Percentiles rank a stretch among this genome's conserved stretches.
Evolutionary conservation across 2,113 vertebrate genomes (phyloP).

Genomic region (Polypterus senegalus): DNA sequence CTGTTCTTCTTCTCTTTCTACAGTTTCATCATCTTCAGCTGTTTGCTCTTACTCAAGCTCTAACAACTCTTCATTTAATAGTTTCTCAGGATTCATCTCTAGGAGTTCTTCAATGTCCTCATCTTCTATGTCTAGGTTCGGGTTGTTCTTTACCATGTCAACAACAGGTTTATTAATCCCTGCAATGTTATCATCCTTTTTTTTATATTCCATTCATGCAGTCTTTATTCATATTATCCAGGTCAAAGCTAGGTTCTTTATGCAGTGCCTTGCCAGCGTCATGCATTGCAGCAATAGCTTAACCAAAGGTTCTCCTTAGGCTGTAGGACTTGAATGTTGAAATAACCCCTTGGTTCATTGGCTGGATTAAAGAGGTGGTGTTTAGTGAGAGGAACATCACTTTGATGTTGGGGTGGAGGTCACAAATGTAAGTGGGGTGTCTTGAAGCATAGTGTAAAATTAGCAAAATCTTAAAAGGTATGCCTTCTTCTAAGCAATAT

Average conservation of each 20-base stretch:
- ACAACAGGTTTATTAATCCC: slow-evolving; percentile 1
- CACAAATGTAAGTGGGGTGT: slow-evolving; percentile 1
- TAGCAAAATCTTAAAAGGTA: slow-evolving; percentile 12
- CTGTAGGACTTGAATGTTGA: slow-evolving; percentile 10
- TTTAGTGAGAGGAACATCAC: slow-evolving; percentile 11
- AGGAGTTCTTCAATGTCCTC: too few species aligned
- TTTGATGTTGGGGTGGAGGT: slow-evolving; percentile 10
- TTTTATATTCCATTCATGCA: neutral
- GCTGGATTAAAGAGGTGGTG: slow-evolving; percentile 8
- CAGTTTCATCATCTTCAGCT: slow-evolving; percentile 3
- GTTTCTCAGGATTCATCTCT: too few species aligned
- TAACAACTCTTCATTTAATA: too few species aligned
- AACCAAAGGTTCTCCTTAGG: slow-evolving; percentile 1
- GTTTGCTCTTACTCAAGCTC: too few species aligned
- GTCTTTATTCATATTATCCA: slow-evolving; percentile 7
- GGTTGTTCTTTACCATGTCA: slow-evolving; percentile 1
- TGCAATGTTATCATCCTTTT: too few species aligned
- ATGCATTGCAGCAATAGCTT: slow-evolving; percentile 5
- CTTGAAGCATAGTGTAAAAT: slow-evolving; percentile 15
- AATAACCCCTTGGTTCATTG: slow-evolving; percentile 8
- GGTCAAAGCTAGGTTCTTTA: slow-evolving; percentile 8
- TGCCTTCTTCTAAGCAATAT: slow-evolving; percentile 7
- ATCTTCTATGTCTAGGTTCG: too few species aligned
- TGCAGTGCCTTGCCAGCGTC: slow-evolving; percentile 1
- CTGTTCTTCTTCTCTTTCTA: slow-evolving; percentile 2